Evolutionary conservation across 2,888 invertebrate genomes (phyloP).

Genomic region (Taphrorychus bicolor): DNA sequence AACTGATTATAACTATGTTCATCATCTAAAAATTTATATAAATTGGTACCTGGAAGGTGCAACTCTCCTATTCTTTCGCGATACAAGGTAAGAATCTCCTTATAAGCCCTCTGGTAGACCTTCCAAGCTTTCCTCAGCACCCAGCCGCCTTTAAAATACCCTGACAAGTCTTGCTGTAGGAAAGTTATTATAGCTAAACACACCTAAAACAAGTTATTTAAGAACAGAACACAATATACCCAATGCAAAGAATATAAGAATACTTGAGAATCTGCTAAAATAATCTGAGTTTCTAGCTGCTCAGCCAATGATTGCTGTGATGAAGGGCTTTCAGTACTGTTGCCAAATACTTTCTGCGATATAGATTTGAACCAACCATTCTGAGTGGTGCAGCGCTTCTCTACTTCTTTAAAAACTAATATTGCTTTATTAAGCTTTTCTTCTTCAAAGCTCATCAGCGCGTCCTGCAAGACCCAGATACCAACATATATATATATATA

Average conservation of each 20-base stretch:
- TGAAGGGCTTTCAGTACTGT: slow-evolving; percentile 21
- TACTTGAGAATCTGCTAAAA: slow-evolving; percentile 69
- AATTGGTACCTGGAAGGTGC: slow-evolving; percentile 12
- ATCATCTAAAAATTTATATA: too few relatives aligned
- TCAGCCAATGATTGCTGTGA: slow-evolving; percentile 57
- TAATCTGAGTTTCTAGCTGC: slow-evolving; percentile 69
- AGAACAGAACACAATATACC: too few relatives aligned
- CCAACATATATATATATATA: too few relatives aligned
- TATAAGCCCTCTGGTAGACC: slow-evolving; percentile 70
- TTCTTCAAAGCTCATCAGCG: slow-evolving; percentile 74
- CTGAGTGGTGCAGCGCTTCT: slow-evolving; percentile 64
- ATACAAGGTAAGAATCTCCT: slow-evolving; percentile 65
- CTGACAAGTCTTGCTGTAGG: slow-evolving; percentile 70
- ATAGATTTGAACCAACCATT: slow-evolving; percentile 66
- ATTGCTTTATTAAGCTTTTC: slow-evolving; percentile 68
- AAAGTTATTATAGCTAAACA: slow-evolving; percentile 71
- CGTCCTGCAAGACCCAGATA: slow-evolving; percentile 64
- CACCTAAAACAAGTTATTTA: slow-evolving; percentile 48
- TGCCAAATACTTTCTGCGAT: slow-evolving; percentile 56
- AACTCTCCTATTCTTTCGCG: slow-evolving; percentile 60
- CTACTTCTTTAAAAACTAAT: slow-evolving; percentile 66
- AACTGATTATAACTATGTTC: too few relatives aligned
- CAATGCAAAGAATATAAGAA: background rate
- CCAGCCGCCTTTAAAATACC: slow-evolving; percentile 72
- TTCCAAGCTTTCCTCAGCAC: slow-evolving; percentile 73